Evolutionary conservation across 2,113 vertebrate species (phyloP).

Genomic region (Thamnaconus septentrionalis): DNA sequence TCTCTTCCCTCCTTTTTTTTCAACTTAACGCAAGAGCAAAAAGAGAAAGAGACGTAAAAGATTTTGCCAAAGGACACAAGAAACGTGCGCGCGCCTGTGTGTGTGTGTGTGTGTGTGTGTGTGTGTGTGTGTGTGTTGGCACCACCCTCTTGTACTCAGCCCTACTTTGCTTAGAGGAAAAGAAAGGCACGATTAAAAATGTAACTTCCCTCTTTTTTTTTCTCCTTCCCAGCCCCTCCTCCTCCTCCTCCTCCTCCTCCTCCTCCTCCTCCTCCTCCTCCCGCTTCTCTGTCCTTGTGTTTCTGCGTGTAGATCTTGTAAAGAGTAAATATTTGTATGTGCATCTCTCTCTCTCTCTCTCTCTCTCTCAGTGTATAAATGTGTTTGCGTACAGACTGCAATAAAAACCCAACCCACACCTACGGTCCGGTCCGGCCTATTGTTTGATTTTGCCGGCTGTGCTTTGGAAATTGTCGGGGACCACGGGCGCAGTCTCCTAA

Average conservation of each 20-base stretch:
- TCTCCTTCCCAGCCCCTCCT: not conserved
- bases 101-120: constrained; percentile 70
- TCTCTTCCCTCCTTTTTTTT: constrained; percentile 53
- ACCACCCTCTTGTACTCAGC: constrained; percentile 91
- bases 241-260: constrained; percentile 22
- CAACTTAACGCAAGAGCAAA: constrained; percentile 98
- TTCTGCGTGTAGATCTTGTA: constrained; percentile 61
- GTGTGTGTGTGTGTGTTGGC: constrained; percentile 83
- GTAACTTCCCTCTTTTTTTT: constrained; percentile 68
- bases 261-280: constrained; percentile 25
- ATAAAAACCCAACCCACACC: constrained; percentile 7
- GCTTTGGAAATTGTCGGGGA: constrained; percentile 5
- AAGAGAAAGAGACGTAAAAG: constrained; percentile 82
- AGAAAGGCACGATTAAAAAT: constrained; percentile 85
- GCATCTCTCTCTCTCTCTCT: not conserved
- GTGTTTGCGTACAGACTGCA: too few relatives aligned
- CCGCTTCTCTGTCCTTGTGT: constrained; percentile 53
- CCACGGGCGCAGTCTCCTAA: constrained; percentile 35
- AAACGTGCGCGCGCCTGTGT: constrained; percentile 74
- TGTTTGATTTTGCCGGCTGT: constrained; percentile 8
- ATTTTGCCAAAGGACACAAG: too few relatives aligned
- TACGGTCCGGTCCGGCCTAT: constrained; percentile 33
- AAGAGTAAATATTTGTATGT: constrained; percentile 74
- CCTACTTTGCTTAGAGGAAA: constrained; percentile 87
- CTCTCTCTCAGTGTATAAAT: not conserved